Conservation (phyloP, 2,888 invertebrate species). For the Apamea epomidion region DNA sequence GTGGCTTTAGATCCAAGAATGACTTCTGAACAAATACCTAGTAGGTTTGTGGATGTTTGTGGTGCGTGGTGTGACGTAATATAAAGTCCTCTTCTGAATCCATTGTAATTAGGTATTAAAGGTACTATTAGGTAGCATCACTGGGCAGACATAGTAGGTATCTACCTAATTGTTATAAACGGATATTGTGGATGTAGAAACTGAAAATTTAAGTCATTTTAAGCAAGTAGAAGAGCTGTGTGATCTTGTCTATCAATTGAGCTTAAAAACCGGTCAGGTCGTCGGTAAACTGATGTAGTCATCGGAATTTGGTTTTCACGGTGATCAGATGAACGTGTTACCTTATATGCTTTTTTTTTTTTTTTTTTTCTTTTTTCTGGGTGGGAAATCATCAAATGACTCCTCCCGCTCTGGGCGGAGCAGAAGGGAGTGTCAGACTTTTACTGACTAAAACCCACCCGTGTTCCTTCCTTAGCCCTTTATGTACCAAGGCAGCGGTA, state of each 20-base stretch:
- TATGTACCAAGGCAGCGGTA: too few species aligned
- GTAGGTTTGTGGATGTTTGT: not conserved
- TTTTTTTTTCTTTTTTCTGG: too few species aligned
- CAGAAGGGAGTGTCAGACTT: too few species aligned
- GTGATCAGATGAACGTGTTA: not conserved
- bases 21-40: not conserved
- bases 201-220: not conserved
- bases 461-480: too few species aligned
- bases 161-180: not conserved
- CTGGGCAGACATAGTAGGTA: not conserved
- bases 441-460: too few species aligned
- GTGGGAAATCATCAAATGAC: too few species aligned
- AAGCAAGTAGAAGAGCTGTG: not conserved
- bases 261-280: not conserved
- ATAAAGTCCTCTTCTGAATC: not conserved
- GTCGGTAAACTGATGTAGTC: too few species aligned
- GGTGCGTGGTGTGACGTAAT: not conserved
- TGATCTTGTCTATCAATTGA: not conserved
- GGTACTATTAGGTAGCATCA: not conserved
- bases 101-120: not conserved
- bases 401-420: too few species aligned
- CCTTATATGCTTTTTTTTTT: not conserved
- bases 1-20: not conserved
- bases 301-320: too few species aligned
- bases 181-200: not conserved